Evolutionary conservation across 2,888 invertebrate genomes (phyloP).

Genomic region (Geotrupes spiniger): DNA sequence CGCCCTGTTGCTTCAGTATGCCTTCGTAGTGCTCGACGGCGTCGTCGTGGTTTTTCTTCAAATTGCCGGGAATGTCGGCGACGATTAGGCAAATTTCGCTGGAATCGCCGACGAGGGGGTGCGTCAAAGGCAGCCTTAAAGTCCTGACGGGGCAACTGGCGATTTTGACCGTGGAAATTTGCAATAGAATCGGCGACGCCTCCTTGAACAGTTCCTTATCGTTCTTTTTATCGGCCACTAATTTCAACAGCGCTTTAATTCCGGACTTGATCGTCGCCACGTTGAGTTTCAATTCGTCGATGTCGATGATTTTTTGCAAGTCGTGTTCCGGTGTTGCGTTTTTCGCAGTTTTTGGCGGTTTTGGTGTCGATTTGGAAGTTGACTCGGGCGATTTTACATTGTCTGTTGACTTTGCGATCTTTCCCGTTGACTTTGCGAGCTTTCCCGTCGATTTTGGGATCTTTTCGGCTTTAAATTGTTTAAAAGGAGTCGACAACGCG

Average conservation of each 20-base stretch:
- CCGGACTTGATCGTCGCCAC: slow-evolving; percentile 14
- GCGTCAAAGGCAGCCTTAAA: slow-evolving; percentile 60
- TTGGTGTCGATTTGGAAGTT: not conserved
- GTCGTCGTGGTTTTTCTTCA: slow-evolving; percentile 69
- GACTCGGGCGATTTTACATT: slow-evolving; percentile 6
- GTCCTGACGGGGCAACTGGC: slow-evolving; percentile 59
- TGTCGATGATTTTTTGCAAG: too few species aligned
- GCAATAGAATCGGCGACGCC: slow-evolving; percentile 58
- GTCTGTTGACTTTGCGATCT: too few species aligned
- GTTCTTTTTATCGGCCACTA: slow-evolving; percentile 40
- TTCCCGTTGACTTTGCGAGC: too few species aligned
- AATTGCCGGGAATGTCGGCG: slow-evolving; percentile 70
- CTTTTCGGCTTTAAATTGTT: slow-evolving; percentile 15
- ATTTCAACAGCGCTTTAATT: slow-evolving; percentile 39
- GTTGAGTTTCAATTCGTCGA: too few species aligned
- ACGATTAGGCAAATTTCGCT: slow-evolving; percentile 78
- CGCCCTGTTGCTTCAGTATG: slow-evolving; percentile 59
- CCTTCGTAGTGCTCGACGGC: slow-evolving; percentile 73
- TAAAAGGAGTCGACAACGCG: slow-evolving; percentile 10
- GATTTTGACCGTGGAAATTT: slow-evolving; percentile 63
- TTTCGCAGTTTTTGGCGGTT: slow-evolving; percentile 13
- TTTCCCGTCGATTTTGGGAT: not conserved
- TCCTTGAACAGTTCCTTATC: slow-evolving; percentile 54
- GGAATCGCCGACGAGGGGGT: slow-evolving; percentile 61
- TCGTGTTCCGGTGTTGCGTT: slow-evolving; percentile 11